These are phyloP conservation scores for Tetrax tetrax DNA, from an alignment of 2,113 vertebrate genomes.

Conservation along the genomic window DNA sequence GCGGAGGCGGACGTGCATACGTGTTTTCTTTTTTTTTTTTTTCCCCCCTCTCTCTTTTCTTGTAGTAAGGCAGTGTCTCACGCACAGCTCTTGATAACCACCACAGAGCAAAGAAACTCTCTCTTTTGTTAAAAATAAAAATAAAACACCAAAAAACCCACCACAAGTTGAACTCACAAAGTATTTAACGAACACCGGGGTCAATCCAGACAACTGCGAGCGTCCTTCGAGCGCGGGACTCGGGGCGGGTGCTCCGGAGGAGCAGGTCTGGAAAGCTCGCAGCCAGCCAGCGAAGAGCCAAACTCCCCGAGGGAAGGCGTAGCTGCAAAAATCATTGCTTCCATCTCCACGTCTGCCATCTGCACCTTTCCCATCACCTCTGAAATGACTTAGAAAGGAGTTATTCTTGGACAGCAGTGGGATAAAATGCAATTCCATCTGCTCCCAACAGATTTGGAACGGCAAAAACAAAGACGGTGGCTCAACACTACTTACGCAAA, in stretches of 20 bases:
- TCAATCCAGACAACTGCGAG: neutral
- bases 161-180: neutral
- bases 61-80: neutral
- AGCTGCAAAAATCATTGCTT: neutral
- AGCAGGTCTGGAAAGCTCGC: neutral
- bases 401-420: neutral
- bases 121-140: neutral
- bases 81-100: neutral
- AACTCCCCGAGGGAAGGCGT: neutral
- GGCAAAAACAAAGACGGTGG: neutral
- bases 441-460: slow-evolving; percentile 6
- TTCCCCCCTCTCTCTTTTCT: neutral
- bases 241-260: accelerated
- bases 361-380: neutral
- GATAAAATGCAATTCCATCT: slow-evolving; percentile 40
- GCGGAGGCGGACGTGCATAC: neutral
- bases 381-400: neutral
- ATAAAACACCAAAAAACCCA: neutral
- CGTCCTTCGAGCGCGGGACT: accelerated
- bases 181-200: accelerated
- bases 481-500: neutral
- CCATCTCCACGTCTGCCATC: neutral
- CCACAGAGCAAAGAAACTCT: neutral
- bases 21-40: too few relatives aligned
- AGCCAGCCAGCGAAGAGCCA: neutral